These are phyloP conservation scores for Acanthopleura granulata DNA, from an alignment of 2,888 invertebrate genomes.

Conservation along the genomic window DNA sequence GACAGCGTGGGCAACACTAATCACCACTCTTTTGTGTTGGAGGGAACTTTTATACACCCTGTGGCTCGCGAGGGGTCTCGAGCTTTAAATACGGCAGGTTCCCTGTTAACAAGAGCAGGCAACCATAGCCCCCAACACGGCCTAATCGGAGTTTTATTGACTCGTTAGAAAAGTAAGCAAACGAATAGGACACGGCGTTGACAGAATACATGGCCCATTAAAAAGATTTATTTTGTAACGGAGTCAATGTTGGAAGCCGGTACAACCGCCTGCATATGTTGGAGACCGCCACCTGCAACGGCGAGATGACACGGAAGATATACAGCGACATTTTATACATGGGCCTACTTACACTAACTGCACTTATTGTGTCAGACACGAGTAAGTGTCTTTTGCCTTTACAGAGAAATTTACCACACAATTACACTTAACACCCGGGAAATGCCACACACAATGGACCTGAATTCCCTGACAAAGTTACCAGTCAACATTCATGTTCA, in stretches of 20 bases:
- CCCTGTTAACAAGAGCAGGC: neutral
- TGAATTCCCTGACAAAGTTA: too few species aligned
- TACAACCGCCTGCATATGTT: too few species aligned
- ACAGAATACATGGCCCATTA: neutral
- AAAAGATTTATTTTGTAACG: slow-evolving; percentile 6
- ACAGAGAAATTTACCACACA: too few species aligned
- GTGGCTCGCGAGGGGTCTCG: neutral
- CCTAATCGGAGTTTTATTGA: slow-evolving; percentile 13
- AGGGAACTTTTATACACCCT: neutral
- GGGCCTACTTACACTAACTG: too few species aligned
- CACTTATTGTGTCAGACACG: too few species aligned
- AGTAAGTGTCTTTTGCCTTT: too few species aligned
- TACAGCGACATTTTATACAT: too few species aligned
- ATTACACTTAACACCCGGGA: too few species aligned
- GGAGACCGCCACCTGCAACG: too few species aligned
- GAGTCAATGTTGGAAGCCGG: neutral
- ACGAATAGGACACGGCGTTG: neutral
- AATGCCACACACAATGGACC: too few species aligned
- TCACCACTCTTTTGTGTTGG: slow-evolving; percentile 10
- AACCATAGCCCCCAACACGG: neutral
- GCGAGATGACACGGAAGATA: too few species aligned
- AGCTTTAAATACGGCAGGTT: neutral
- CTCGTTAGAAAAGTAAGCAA: slow-evolving; percentile 8
- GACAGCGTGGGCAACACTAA: neutral
- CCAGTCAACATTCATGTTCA: too few species aligned